phyloP scores from a whole-genome alignment of 2,113 vertebrate genomes.

The Oncorhynchus gorbuscha region DNA sequence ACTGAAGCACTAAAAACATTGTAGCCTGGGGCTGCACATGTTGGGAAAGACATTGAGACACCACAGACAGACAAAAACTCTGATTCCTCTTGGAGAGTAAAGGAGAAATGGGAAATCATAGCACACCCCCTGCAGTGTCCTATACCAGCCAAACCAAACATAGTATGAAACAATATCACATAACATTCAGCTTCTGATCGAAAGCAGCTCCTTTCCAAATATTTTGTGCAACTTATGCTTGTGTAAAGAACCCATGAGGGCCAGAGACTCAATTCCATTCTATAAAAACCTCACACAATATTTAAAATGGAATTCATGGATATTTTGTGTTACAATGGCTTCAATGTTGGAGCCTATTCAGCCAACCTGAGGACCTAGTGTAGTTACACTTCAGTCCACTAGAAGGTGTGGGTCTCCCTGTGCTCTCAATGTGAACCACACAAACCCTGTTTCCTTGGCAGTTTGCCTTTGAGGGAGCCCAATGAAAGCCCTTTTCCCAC shows the following conservation, averaged over 20 bases:
- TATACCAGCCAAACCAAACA: constrained; percentile 56
- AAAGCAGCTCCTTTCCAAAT: constrained; percentile 22
- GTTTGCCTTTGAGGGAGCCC: constrained; percentile 45
- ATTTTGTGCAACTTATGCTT: constrained; percentile 60
- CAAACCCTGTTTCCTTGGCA: constrained; percentile 37
- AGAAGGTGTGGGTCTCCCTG: constrained; percentile 49
- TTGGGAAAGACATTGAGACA: constrained; percentile 59
- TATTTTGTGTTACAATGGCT: neutral
- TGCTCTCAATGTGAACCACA: constrained; percentile 54
- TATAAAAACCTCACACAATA: constrained; percentile 49
- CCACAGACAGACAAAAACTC: constrained; percentile 25
- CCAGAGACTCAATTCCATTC: constrained; percentile 58
- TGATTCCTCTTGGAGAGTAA: neutral
- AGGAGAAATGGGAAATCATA: neutral
- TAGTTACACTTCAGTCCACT: constrained; percentile 32
- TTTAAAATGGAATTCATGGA: neutral
- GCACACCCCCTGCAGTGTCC: constrained; percentile 10
- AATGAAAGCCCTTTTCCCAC: constrained; percentile 38
- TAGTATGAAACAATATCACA: constrained; percentile 38
- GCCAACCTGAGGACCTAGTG: neutral
- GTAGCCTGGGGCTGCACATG: constrained; percentile 32
- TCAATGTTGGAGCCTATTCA: too few species aligned
- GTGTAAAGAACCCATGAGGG: constrained; percentile 41
- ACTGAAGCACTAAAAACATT: constrained; percentile 8
- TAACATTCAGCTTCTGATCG: constrained; percentile 8